A percentile compares a stretch with the other conserved stretches of the same genome.
These are phyloP conservation scores for Oplegnathus fasciatus DNA, from an alignment of 2,113 vertebrate species.

Conservation along the genomic window DNA sequence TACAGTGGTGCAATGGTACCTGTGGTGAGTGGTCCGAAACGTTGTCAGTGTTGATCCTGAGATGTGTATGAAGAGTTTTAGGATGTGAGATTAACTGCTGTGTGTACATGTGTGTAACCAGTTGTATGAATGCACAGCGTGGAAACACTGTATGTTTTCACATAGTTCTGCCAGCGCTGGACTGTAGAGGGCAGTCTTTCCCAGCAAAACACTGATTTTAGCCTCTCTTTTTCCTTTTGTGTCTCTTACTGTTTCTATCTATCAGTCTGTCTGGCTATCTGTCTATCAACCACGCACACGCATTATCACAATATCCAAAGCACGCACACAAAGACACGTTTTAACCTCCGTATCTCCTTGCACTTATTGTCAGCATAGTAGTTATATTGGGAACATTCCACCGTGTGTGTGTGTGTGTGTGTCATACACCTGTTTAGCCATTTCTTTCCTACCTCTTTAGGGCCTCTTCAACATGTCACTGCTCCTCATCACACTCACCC, in stretches of 20 bases:
- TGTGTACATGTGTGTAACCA: no score
- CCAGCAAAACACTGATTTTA: neutral
- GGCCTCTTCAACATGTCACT: constrained; percentile 58
- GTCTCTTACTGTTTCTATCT: neutral
- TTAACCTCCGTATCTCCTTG: constrained; percentile 37
- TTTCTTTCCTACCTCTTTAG: constrained; percentile 49
- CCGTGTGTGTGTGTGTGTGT: neutral
- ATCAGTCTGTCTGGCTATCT: neutral
- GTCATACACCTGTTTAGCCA: constrained; percentile 53
- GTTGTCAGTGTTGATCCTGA: no score
- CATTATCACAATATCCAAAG: neutral
- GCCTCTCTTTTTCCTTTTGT: neutral
- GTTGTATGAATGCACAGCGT: no score
- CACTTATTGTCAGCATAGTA: constrained; percentile 40
- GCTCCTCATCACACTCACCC: constrained; percentile 39
- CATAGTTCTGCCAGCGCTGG: neutral
- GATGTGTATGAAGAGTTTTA: no score
- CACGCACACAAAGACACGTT: neutral
- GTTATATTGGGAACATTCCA: constrained; percentile 53
- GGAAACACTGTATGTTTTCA: no score
- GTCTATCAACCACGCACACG: no score
- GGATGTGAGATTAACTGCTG: no score
- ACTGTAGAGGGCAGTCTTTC: constrained; percentile 27
- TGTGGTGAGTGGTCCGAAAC: no score
- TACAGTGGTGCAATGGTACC: no score